Evolutionary conservation across 2,113 vertebrate genomes (phyloP).

Genomic region (Sinocyclocheilus rhinocerous): DNA sequence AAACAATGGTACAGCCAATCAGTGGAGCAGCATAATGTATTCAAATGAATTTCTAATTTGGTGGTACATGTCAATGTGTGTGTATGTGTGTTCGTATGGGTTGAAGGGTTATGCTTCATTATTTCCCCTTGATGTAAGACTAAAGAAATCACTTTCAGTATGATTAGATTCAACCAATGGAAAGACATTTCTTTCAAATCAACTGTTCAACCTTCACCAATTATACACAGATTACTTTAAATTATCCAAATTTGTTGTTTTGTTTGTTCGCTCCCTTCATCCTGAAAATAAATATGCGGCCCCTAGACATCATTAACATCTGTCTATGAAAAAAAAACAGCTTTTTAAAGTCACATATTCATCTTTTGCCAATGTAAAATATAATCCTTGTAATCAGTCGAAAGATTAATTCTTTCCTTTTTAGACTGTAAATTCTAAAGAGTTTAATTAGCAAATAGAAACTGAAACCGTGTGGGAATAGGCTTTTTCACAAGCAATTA

Average conservation of each 20-base stretch:
- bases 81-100: neutral
- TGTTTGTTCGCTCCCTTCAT: constrained; percentile 55
- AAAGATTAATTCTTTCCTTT: constrained; percentile 52
- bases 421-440: constrained; percentile 65
- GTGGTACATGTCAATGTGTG: constrained; percentile 12
- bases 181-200: constrained; percentile 60
- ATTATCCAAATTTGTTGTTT: constrained; percentile 54
- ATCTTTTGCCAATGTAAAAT: constrained; percentile 47
- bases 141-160: constrained; percentile 44
- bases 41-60: constrained; percentile 53
- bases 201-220: constrained; percentile 66
- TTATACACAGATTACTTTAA: constrained; percentile 62
- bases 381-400: constrained; percentile 50
- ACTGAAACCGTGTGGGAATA: constrained; percentile 65
- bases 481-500: constrained; percentile 65
- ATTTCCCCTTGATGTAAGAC: constrained; percentile 43
- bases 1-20: constrained; percentile 45
- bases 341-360: constrained; percentile 64
- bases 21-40: constrained; percentile 37
- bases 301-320: constrained; percentile 28
- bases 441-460: constrained; percentile 70
- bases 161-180: constrained; percentile 45
- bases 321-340: neutral
- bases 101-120: constrained; percentile 29
- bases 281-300: constrained; percentile 47